Evolutionary conservation across 1,140 invertebrate species (phyloP), one percentile per base, ranked within the genome.

Genomic region (Polypedilum pembai): DNA sequence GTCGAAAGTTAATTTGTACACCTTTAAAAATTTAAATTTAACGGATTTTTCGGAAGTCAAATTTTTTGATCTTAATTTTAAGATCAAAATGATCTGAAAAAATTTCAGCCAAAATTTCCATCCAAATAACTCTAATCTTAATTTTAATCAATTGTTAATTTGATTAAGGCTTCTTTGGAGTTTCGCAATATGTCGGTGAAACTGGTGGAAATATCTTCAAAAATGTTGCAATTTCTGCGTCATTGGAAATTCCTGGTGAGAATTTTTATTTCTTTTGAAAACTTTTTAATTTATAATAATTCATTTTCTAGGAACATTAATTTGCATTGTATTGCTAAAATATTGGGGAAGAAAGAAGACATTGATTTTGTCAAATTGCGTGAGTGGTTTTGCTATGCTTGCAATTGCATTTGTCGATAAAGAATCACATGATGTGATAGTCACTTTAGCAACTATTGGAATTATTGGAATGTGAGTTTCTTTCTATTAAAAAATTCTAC

Each of bases 121-220:
- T n/a, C n/a, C n/a, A n/a, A n/a, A n/a, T n/a, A n/a, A n/a, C n/a
- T n/a, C n/a, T n/a, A n/a, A n/a, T n/a, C n/a, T n/a, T n/a, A n/a
- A n/a, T n/a, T n/a, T n/a, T n/a, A n/a, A n/a, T n/a, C n/a, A n/a
- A n/a, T n/a, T n/a, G n/a, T n/a, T n/a, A n/a, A n/a, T n/a, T n/a
- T n/a, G n/a, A n/a, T n/a, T n/a, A n/a, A n/a, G n/a, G n/a, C 72
- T 88, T 92, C 78, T 92, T 90, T 77, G 91, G 91, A 1, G 87
- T 91, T 1, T 89, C 90, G 0, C 91, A 92, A 78, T 92, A 90
- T 78, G 88, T 91, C 73, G 87, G 90, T 0, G 87, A 89, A 75
- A 83, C 91, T 4, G 88, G 87, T 8, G 90, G 89, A 5, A 83
- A 92, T 79, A 91, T 92, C 66, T 92, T 92, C 78, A 75, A 88